Base-by-base conservation (phyloP, 2,888 invertebrate genomes). In the Belgica antarctica region DNA sequence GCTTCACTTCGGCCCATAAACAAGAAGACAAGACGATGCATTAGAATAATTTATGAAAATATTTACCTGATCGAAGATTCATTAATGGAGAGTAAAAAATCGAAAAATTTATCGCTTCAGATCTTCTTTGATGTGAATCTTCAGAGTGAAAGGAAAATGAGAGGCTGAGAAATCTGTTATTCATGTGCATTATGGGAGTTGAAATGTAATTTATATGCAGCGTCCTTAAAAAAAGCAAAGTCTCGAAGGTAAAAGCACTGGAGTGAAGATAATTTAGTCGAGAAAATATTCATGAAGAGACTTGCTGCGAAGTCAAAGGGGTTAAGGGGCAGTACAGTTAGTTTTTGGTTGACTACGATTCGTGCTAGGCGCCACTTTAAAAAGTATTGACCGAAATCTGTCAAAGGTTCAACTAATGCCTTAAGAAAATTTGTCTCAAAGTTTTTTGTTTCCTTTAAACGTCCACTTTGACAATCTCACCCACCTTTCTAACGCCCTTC, bases 191-290 rank as follows among this genome's bases (percentile, higher is more conserved):
- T 65, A 47, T 65, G 28, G 62, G 34, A 62, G 62, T 62, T 62
- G 62, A 62, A 19, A 17, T n/a, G 34, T 62, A 62, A 62, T 62
- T 62, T 62, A 62, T 62, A 65, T 65, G 46, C 65, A 65, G 27
- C 27, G 25, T 24, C 59, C 25, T 59, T 10, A 24, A 24, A 19
- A n/a, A 12, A n/a, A 15, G 17, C 8, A 15, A 12, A 41, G 2
- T 41, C 41, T 52, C 22, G 52, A 52, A 8, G 52, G n/a, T 52
- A 27, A 59, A 66, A 27, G 28, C 68, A 68, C 7, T 52, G 52
- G 52, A 68, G 68, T 68, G 57, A 68, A 31, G 10, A 52, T 68
- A 68, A 68, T 68, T 68, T 68, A 68, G 57, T 65, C 41, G 41
- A n/a, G 41, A 41, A 41, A 41, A n/a, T 41, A 41, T 41, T 41